A percentile compares a stretch with the other conserved stretches of the same genome.
Conservation (phyloP, 2,113 vertebrate genomes). For the Pimephales promelas region DNA sequence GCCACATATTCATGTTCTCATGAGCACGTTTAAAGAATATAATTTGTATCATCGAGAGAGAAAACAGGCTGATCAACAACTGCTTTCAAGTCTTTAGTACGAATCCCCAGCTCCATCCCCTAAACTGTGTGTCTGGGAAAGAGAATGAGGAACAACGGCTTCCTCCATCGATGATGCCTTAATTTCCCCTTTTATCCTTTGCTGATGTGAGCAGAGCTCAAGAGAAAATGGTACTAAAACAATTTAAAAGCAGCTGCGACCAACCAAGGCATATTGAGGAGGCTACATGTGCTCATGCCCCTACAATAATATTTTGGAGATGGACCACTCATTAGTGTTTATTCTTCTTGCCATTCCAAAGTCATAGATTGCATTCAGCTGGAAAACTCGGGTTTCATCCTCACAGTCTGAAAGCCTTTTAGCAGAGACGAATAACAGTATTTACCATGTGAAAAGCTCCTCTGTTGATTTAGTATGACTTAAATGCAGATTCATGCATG, state of each 20-base stretch:
- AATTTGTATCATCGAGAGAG: constrained; percentile 15
- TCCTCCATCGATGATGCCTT: constrained; percentile 44
- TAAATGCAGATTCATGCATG: constrained; percentile 53
- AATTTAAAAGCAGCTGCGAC: constrained; percentile 59
- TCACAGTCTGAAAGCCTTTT: constrained; percentile 50
- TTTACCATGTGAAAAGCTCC: constrained; percentile 51
- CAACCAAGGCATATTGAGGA: constrained; percentile 30
- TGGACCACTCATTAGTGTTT: constrained; percentile 50
- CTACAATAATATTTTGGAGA: constrained; percentile 52
- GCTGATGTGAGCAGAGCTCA: constrained; percentile 55
- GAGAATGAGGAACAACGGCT: constrained; percentile 33
- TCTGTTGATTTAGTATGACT: constrained; percentile 46
- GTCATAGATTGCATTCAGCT: constrained; percentile 58
- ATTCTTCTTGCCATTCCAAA: constrained; percentile 52
- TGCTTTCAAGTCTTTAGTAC: constrained; percentile 24
- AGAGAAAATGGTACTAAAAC: constrained; percentile 16
- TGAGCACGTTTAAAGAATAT: constrained; percentile 24
- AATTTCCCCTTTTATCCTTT: constrained; percentile 57
- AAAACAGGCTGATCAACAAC: constrained; percentile 28
- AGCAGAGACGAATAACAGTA: constrained; percentile 41
- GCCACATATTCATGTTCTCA: neutral
- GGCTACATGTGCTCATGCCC: constrained; percentile 36
- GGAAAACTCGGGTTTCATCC: constrained; percentile 52
- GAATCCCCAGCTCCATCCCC: constrained; percentile 30
- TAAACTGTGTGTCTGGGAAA: constrained; percentile 21